Evolutionary conservation across 1,140 invertebrate genomes (phyloP), one percentile per base, ranked within the genome.

Genomic region (Orchesella cincta): DNA sequence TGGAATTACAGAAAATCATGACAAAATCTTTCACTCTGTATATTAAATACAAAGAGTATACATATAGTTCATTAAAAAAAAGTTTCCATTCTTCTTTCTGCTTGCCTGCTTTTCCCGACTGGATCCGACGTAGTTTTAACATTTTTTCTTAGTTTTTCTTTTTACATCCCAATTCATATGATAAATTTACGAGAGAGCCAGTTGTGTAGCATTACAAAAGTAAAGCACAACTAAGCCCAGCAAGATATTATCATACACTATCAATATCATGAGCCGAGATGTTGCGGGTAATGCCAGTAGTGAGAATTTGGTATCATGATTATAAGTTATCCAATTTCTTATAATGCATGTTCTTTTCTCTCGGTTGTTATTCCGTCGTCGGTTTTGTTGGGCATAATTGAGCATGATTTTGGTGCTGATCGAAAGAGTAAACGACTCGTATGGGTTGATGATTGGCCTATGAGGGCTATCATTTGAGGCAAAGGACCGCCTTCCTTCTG

Each of bases 391-490:
- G n/a, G 62, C 57, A 71, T 75, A 78, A 78, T 79, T 75, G 78
- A 39, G 76, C 78, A 79, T 79, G 78, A 79, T 79, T 79, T 77
- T 71, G 34, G 31, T 62, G 72, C 78, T 79, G 75, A 79, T 79
- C 75, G 78, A 77, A 79, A 77, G 31, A 77, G 75, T 79, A 76
- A 79, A 79, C 76, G 78, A 79, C 57, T 73, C 76, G 75, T 62
- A 74, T 71, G 71, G 74, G 70, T 31, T 73, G 74, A 79, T 79
- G 78, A 79, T 79, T 79, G 78, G 78, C 62, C 73, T 76, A 73
- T 74, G 75, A 75, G 46, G 78, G 78, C 75, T 77, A 77, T 77
- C 75, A 76, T 74, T 76, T 76, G 75, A 36, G 39, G 71, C 16
- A 73, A 75, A 75, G 74, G 67, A 64, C 73, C 76, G 72, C 76